Percentiles rank a stretch among this genome's conserved stretches.
Evolutionary conservation across 92 coral and sea anemone genomes (phyloP).

Genomic region (Bergia puertoricense): DNA sequence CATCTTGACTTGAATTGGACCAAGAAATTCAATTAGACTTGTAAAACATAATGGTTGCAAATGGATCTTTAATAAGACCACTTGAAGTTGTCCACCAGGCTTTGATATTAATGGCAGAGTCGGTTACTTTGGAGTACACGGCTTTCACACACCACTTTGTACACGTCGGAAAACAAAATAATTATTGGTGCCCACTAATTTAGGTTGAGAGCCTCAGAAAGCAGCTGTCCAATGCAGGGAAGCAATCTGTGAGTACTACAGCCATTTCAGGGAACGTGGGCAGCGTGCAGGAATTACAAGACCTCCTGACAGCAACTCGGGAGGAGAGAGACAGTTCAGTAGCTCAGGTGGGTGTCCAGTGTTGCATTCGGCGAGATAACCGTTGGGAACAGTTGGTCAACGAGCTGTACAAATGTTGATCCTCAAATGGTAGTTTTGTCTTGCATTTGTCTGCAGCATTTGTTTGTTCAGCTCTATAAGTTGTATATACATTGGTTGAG

Average conservation of each 20-base stretch:
- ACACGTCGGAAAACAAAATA: neutral
- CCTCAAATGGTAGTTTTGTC: neutral
- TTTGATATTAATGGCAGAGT: no score
- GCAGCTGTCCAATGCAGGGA: constrained; percentile 18
- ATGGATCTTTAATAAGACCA: no score
- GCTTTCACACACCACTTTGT: no score
- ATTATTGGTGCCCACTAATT: neutral
- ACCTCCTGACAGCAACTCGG: constrained; percentile 63
- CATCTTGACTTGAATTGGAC: no score
- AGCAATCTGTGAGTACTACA: neutral
- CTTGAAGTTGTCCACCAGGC: no score
- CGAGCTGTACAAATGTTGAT: neutral
- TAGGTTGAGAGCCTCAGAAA: constrained; percentile 49
- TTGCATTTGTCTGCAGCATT: no score
- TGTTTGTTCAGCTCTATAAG: no score
- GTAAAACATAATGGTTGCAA: neutral
- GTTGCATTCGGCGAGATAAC: no score
- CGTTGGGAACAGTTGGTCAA: no score
- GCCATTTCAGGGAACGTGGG: constrained; percentile 54
- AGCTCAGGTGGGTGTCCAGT: constrained; percentile 72
- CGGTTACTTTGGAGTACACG: no score
- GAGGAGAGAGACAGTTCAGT: constrained; percentile 82
- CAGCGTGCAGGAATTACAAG: constrained; percentile 69
- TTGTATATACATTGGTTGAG: no score
- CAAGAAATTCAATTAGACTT: no score